Evolutionary conservation across 2,113 vertebrate genomes (phyloP).

Genomic region (Dasyornis broadbenti): DNA sequence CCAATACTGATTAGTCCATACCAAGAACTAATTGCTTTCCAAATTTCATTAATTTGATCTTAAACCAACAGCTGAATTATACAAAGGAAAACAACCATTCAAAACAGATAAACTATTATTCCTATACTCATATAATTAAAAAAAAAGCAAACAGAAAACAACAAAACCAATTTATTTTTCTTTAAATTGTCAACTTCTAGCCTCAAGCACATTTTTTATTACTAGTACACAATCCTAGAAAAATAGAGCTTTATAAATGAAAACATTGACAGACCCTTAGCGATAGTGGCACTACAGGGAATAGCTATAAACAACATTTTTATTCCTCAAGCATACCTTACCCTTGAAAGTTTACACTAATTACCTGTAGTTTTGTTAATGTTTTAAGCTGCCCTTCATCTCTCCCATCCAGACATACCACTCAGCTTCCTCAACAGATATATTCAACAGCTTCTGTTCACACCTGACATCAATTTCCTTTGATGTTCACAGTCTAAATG

Average conservation of each 20-base stretch:
- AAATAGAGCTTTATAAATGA: conserved; percentile 65
- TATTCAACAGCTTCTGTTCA: conserved; percentile 84
- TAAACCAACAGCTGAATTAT: conserved; percentile 2
- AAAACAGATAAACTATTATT: conserved; percentile 29
- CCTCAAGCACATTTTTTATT: conserved; percentile 61
- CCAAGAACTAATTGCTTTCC: background rate
- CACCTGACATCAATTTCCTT: conserved; percentile 87
- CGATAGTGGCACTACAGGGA: conserved; percentile 53
- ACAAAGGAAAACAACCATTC: conserved; percentile 3
- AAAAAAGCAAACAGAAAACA: background rate
- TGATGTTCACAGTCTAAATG: conserved; percentile 87
- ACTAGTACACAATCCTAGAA: conserved; percentile 47
- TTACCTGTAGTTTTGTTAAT: conserved; percentile 82
- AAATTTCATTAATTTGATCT: conserved; percentile 39
- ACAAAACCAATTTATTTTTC: conserved; percentile 27
- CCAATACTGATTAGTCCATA: background rate
- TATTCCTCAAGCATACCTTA: conserved; percentile 68
- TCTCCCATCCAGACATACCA: conserved; percentile 71
- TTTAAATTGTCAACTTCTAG: conserved; percentile 61
- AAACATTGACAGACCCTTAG: conserved; percentile 69
- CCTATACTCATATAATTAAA: conserved; percentile 1
- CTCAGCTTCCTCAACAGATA: conserved; percentile 79
- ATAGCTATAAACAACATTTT: conserved; percentile 72
- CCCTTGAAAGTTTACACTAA: conserved; percentile 82
- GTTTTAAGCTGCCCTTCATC: conserved; percentile 80